Conservation (phyloP, 2,888 invertebrate species). For the Elysia crispata region DNA sequence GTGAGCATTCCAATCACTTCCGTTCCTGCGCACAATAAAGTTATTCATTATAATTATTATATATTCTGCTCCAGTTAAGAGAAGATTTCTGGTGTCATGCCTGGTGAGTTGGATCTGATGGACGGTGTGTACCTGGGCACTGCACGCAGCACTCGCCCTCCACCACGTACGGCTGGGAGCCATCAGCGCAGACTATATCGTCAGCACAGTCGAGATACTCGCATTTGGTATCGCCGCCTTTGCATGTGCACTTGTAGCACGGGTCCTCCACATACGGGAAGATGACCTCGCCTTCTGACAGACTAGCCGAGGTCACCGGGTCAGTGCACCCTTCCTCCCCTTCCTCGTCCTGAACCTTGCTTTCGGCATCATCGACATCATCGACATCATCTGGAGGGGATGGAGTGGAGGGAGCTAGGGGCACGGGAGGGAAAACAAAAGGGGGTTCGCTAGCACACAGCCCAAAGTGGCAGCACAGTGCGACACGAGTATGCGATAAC, state of each 20-base stretch:
- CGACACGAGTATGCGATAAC: no score
- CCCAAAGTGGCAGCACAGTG: no score
- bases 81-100: no score
- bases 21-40: no score
- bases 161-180: constrained; percentile 45
- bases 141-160: constrained; percentile 52
- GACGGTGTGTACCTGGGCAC: constrained; percentile 44
- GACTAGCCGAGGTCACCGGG: constrained; percentile 17
- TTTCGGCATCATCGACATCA: no score
- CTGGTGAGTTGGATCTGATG: no score
- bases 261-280: constrained; percentile 50
- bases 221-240: constrained; percentile 28
- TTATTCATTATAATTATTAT: no score
- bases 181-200: constrained; percentile 43
- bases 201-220: constrained; percentile 43
- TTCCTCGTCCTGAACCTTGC: not conserved
- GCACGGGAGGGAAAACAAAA: no score
- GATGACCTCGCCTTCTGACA: constrained; percentile 37
- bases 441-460: no score
- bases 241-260: constrained; percentile 50
- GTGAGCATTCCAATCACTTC: no score
- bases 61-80: no score
- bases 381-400: not conserved
- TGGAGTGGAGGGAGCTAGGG: not conserved
- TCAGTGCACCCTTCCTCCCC: constrained; percentile 38